phyloP scores from a whole-genome alignment of 2,797 vertebrate genomes.

The Coregonus sp. region DNA sequence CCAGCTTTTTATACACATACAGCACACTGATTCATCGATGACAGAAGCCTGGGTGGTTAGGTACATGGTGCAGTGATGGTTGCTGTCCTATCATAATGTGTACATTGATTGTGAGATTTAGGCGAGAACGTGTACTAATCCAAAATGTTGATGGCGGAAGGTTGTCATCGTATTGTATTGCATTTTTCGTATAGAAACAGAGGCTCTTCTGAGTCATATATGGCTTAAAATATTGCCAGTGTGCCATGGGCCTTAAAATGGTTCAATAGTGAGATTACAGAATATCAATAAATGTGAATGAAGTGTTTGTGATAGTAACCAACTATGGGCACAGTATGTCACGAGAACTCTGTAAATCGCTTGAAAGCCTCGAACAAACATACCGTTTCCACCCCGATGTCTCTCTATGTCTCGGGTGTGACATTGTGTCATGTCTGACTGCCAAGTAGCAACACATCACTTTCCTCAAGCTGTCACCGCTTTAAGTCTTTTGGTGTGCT shows the following conservation, averaged over 20 bases:
- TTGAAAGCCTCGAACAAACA: neutral
- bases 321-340: too few species aligned
- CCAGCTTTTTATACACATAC: slow-evolving; percentile 35
- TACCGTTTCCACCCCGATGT: slow-evolving; percentile 54
- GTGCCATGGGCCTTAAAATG: neutral
- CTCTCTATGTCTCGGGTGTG: slow-evolving; percentile 74
- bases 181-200: neutral
- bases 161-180: neutral
- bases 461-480: slow-evolving; percentile 68
- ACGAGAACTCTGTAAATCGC: slow-evolving; percentile 9
- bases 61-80: slow-evolving; percentile 30
- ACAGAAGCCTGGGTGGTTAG: slow-evolving; percentile 19
- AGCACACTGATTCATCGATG: slow-evolving; percentile 57
- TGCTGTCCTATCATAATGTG: slow-evolving; percentile 25
- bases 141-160: neutral
- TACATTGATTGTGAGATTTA: too few species aligned
- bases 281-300: neutral
- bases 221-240: neutral
- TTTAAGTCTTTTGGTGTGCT: slow-evolving; percentile 65
- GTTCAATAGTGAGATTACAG: neutral
- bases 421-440: slow-evolving; percentile 78
- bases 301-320: too few species aligned
- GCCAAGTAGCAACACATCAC: slow-evolving; percentile 72
- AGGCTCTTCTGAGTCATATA: neutral
- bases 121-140: neutral